Percentiles rank a stretch among this genome's conserved stretches.
Evolutionary conservation across 2,113 vertebrate species (phyloP).

Genomic region (Coreoperca whiteheadi): DNA sequence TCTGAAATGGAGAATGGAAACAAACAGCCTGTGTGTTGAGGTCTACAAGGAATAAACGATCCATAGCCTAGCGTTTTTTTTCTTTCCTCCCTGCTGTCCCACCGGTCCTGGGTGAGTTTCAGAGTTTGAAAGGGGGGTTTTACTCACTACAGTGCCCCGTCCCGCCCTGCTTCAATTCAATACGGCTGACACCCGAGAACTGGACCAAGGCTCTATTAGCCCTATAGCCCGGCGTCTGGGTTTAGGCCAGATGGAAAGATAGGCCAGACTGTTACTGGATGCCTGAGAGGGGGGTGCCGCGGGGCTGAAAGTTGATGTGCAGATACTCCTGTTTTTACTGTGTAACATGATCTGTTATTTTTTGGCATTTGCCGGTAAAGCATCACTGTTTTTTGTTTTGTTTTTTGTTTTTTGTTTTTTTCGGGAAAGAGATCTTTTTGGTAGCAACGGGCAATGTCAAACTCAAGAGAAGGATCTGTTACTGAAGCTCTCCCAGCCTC

Average conservation of each 20-base stretch:
- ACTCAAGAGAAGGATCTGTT: conserved; percentile 38
- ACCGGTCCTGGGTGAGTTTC: conserved; percentile 43
- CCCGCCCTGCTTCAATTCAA: conserved; percentile 57
- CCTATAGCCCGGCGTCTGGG: conserved; percentile 50
- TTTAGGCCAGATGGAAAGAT: conserved; percentile 55
- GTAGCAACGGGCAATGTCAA: conserved; percentile 39
- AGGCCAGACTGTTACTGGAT: conserved; percentile 50
- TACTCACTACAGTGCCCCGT: conserved; percentile 6
- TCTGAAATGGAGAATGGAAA: conserved; percentile 58
- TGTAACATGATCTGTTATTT: conserved; percentile 54
- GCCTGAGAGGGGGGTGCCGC: conserved; percentile 22
- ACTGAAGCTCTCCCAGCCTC: conserved; percentile 31
- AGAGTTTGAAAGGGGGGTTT: conserved; percentile 25
- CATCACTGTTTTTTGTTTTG: conserved; percentile 28
- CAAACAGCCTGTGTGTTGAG: conserved; percentile 51
- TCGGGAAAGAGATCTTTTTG: conserved; percentile 31
- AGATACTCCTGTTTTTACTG: conserved; percentile 46
- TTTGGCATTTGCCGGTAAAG: conserved; percentile 44
- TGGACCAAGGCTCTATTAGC: conserved; percentile 31
- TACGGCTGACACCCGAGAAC: conserved; percentile 70
- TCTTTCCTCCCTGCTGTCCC: conserved; percentile 18
- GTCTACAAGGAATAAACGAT: conserved; percentile 45
- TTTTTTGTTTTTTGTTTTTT: conserved; percentile 16
- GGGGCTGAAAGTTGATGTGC: conserved; percentile 49
- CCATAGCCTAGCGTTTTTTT: conserved; percentile 21